Percentiles rank a stretch among this genome's conserved stretches.
phyloP scores from a whole-genome alignment of 2,888 invertebrate genomes.

The Drosophila formosana region DNA sequence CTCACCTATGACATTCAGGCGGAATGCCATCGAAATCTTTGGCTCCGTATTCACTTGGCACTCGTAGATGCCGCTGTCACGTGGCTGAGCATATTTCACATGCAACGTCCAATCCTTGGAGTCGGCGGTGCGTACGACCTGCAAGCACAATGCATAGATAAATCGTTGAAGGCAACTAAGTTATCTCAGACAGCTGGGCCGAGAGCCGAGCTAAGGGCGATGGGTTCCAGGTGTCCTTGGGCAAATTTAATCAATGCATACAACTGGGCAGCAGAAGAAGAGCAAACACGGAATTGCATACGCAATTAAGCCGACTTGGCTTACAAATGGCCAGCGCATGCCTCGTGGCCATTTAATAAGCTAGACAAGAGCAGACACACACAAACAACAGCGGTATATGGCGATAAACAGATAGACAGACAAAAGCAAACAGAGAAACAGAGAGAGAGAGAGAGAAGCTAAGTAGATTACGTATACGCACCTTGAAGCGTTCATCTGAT shows the following conservation, averaged over 20 bases:
- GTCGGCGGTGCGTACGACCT: slow-evolving; percentile 87
- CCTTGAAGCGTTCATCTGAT: slow-evolving; percentile 94
- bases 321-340: slow-evolving; percentile 56
- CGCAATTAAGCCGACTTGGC: slow-evolving; percentile 74
- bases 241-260: slow-evolving; percentile 76
- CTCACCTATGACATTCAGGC: slow-evolving; percentile 92
- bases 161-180: slow-evolving; percentile 40
- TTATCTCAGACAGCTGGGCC: slow-evolving; percentile 12
- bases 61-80: slow-evolving; percentile 91
- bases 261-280: slow-evolving; percentile 47
- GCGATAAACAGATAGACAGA: not conserved
- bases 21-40: slow-evolving; percentile 94
- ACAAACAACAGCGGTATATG: not conserved
- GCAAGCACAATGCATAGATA: slow-evolving; percentile 66
- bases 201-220: not conserved
- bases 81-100: slow-evolving; percentile 93
- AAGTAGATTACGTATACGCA: slow-evolving; percentile 81
- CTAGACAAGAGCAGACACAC: slow-evolving; percentile 8
- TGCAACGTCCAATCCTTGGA: slow-evolving; percentile 96
- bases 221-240: slow-evolving; percentile 46
- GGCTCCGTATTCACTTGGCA: slow-evolving; percentile 91
- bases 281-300: slow-evolving; percentile 63
- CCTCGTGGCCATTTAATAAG: slow-evolving; percentile 67
- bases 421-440: not conserved
- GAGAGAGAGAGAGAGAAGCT: not conserved